A percentile compares a stretch with the other conserved stretches of the same genome.
Evolutionary conservation across 2,113 vertebrate genomes (phyloP).

Genomic region (Plecturocebus donacophilus): DNA sequence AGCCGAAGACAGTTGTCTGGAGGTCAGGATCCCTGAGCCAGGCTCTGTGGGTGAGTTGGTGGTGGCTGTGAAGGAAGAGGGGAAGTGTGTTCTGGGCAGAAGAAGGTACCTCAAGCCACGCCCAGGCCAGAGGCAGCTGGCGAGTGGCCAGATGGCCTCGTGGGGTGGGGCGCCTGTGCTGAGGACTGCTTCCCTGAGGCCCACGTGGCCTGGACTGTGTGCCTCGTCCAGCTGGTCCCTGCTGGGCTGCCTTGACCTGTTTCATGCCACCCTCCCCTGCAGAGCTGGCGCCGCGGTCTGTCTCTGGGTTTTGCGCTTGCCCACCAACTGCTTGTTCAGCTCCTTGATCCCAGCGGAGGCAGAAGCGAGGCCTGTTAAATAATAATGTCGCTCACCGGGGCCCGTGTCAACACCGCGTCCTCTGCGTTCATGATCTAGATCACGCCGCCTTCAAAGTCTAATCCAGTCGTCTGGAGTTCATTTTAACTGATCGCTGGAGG

Average conservation of each 20-base stretch:
- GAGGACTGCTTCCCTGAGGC: not conserved
- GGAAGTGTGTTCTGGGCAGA: accelerated
- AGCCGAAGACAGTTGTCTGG: not conserved
- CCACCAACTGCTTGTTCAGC: not conserved
- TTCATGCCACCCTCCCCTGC: accelerated
- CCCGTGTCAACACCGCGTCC: slow-evolving; percentile 71
- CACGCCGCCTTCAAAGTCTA: slow-evolving; percentile 71
- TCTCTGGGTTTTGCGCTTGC: not conserved
- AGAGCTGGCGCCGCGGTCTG: accelerated
- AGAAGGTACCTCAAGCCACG: accelerated
- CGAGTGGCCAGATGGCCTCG: not conserved
- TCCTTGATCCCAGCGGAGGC: slow-evolving; percentile 47
- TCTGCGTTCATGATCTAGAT: slow-evolving; percentile 61
- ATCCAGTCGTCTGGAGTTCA: slow-evolving; percentile 76
- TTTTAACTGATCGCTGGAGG: slow-evolving; percentile 61
- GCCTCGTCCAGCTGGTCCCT: not conserved
- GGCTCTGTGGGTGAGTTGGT: not conserved
- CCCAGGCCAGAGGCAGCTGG: accelerated
- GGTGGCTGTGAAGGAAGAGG: not conserved
- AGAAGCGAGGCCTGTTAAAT: slow-evolving; percentile 52
- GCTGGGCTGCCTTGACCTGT: not conserved
- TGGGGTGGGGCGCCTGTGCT: accelerated
- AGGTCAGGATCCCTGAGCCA: not conserved
- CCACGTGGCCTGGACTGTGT: not conserved
- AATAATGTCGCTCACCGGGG: slow-evolving; percentile 52